Conservation (phyloP, 2,113 vertebrate genomes). For the Hyla sarda region DNA sequence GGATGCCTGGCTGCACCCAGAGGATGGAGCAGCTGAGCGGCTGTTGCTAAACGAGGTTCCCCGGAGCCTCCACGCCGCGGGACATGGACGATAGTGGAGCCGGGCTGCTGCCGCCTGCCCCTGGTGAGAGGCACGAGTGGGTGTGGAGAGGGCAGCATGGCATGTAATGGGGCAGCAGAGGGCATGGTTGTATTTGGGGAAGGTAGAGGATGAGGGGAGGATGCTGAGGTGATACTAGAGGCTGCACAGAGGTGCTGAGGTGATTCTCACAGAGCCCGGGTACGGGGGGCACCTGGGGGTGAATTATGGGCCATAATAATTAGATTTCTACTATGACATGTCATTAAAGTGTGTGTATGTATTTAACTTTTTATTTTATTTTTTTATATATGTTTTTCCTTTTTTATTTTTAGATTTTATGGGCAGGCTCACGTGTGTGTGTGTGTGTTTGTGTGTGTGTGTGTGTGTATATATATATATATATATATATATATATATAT, state of each 20-base stretch:
- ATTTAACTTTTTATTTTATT: no score
- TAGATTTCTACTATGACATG: no score
- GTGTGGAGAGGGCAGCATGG: neutral
- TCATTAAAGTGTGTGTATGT: no score
- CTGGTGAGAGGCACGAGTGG: neutral
- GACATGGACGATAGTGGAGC: slow-evolving; percentile 32
- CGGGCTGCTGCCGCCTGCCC: neutral
- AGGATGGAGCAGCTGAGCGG: slow-evolving; percentile 24
- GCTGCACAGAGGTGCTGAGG: neutral
- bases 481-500: no score
- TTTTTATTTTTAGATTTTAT: no score
- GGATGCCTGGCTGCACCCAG: slow-evolving; percentile 19
- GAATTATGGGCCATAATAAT: no score
- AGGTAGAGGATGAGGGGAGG: neutral
- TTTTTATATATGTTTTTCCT: no score
- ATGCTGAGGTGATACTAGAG: neutral
- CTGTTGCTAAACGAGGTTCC: neutral
- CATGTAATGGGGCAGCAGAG: no score
- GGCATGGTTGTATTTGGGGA: neutral
- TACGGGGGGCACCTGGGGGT: neutral
- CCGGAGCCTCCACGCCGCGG: slow-evolving; percentile 9
- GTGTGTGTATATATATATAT: no score
- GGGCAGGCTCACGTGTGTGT: no score
- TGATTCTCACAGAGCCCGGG: no score
- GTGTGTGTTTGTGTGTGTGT: no score